Evolutionary conservation across 2,797 vertebrate species (phyloP), one percentile per base, ranked within the genome.

Genomic region (Protonibea diacanthus): DNA sequence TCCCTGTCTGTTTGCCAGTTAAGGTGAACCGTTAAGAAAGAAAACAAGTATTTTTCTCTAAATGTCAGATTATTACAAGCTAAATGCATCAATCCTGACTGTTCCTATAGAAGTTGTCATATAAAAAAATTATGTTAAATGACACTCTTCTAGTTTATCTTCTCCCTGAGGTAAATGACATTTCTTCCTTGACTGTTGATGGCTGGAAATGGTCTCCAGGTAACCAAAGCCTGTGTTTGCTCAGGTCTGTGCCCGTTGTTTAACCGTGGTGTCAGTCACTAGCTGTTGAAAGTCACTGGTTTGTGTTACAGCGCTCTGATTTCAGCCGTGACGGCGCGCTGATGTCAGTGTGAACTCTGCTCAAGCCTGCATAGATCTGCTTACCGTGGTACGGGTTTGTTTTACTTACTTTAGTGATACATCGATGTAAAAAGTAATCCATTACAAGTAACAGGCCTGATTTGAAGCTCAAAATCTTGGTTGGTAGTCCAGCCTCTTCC

Each of bases 231-330:
- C 45, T 55, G 76, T 82, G 78, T 86, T 69, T 73, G 71, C 79
- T 81, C 73, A 18, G 38, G 10, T 61, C 51, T 65, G 44, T 72
- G 6, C 25, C 47, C 2, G 52, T 88, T 89, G 85, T 89, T 90
- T 88, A 89, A 90, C 72, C 7, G 51, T 59, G 47, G 56, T 57
- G 69, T 89, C 69, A 0, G 53, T 86, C 73, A 45, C 77, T 57
- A 51, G 57, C 63, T 59, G 68, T 29, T 71, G 58, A 82, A 61
- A 66, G 60, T 70, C 33, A 15, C 38, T n/a, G 64, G 76, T 68
- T 90, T 73, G 10, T 29, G 12, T 89, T 81, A 66, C 84, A 40
- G 52, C 42, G 70, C 57, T 91, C 73, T 68, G 63, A 53, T 90
- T 87, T 90, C 88, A 75, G 55, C 56, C 2, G 8, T 63, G 80